Percentiles rank a stretch among this genome's conserved stretches.
Evolutionary conservation across 2,113 vertebrate species (phyloP).

Genomic region (Hydrochoerus hydrochaeris): DNA sequence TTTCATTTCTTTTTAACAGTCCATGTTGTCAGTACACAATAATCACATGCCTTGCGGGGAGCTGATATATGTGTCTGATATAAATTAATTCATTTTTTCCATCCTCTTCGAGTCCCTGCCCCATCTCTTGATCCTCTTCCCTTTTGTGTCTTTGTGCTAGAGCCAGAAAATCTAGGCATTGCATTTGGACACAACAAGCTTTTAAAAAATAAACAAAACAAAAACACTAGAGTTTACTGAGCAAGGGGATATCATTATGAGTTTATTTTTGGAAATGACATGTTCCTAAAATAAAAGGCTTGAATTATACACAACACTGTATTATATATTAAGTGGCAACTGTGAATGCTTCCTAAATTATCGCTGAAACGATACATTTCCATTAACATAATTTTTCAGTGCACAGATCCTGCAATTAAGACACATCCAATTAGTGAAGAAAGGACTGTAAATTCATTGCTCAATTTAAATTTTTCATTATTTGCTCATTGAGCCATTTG

Average conservation of each 20-base stretch:
- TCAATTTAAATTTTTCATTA: constrained; percentile 57
- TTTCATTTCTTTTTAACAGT: not conserved
- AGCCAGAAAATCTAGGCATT: not conserved
- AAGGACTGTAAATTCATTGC: constrained; percentile 41
- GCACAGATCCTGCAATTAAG: constrained; percentile 49
- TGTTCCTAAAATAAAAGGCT: constrained; percentile 11
- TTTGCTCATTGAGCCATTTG: constrained; percentile 60
- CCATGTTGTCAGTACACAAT: not conserved
- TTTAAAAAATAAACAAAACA: not conserved
- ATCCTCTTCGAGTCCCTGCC: not conserved
- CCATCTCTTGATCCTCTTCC: not conserved
- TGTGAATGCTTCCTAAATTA: constrained; percentile 54
- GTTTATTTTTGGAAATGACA: constrained; percentile 40
- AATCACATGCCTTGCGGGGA: not conserved
- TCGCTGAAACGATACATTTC: constrained; percentile 27
- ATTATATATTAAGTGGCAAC: not conserved
- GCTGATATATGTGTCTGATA: not conserved
- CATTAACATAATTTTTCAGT: constrained; percentile 59
- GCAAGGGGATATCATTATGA: not conserved
- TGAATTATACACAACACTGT: not conserved
- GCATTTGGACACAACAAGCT: not conserved
- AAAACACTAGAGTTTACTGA: not conserved
- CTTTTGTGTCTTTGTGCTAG: not conserved
- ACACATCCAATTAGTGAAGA: constrained; percentile 49
- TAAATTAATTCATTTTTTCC: not conserved